These are phyloP conservation scores for Cephalopholis sonnerati DNA, from an alignment of 2,113 vertebrate genomes.

Conservation along the genomic window DNA sequence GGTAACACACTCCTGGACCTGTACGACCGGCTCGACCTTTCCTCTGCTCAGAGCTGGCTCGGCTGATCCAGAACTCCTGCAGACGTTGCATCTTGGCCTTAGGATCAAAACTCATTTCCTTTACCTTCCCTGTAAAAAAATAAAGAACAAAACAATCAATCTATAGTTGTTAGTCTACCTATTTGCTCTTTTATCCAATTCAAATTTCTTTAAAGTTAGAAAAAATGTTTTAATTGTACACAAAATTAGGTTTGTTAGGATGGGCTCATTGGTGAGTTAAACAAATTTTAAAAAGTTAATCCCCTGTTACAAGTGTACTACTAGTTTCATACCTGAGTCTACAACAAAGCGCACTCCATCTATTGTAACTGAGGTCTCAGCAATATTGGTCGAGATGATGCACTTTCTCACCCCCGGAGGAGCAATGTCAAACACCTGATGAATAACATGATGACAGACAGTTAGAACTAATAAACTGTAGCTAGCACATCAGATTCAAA, in stretches of 20 bases:
- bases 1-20: conserved; percentile 92
- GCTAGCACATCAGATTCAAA: neutral
- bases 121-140: conserved; percentile 90
- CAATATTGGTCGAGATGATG: conserved; percentile 95
- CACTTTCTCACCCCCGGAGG: conserved; percentile 93
- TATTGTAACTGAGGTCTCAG: conserved; percentile 95
- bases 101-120: conserved; percentile 95
- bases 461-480: neutral
- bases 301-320: neutral
- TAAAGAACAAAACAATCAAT: neutral
- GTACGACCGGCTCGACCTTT: conserved; percentile 94
- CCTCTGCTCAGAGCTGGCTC: conserved; percentile 94
- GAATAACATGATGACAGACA: neutral
- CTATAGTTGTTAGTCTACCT: neutral
- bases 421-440: conserved; percentile 91
- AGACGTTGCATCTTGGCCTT: conserved; percentile 93
- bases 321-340: conserved; percentile 87
- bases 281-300: neutral
- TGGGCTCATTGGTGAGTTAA: neutral
- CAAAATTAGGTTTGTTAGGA: neutral
- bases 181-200: neutral
- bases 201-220: neutral
- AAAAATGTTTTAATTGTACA: neutral
- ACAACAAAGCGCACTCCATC: conserved; percentile 94
- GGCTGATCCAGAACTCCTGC: conserved; percentile 98